Evolutionary conservation across 92 coral and sea anemone species (phyloP).

Genomic region (Zoanthus sociatus): DNA sequence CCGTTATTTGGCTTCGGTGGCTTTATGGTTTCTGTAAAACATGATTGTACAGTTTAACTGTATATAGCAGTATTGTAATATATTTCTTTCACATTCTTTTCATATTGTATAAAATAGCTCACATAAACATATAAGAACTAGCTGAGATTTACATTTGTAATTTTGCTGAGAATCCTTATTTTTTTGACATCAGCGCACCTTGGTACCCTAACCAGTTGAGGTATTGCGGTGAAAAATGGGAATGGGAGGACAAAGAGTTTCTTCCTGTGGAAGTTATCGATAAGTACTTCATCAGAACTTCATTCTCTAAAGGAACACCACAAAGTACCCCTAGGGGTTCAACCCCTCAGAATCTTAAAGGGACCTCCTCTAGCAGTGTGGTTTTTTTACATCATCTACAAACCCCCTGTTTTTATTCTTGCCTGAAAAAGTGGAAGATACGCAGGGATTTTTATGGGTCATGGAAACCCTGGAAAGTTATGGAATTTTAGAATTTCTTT

Average conservation of each 20-base stretch:
- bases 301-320: constrained; percentile 56
- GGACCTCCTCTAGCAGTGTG: constrained; percentile 77
- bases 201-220: constrained; percentile 84
- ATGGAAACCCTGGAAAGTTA: too few species aligned
- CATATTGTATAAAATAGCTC: too few species aligned
- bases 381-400: constrained; percentile 78
- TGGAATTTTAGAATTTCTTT: too few species aligned
- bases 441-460: too few species aligned
- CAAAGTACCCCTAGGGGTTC: constrained; percentile 75
- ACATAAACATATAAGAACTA: not conserved
- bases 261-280: constrained; percentile 92
- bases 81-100: too few species aligned
- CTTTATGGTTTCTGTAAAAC: too few species aligned
- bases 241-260: constrained; percentile 94
- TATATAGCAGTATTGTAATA: too few species aligned
- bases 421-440: constrained; percentile 89
- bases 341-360: constrained; percentile 70
- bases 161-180: too few species aligned
- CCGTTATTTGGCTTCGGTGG: too few species aligned
- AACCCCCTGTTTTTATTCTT: constrained; percentile 93
- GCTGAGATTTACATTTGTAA: too few species aligned
- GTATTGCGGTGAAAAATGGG: constrained; percentile 97
- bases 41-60: too few species aligned
- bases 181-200: too few species aligned
- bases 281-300: constrained; percentile 66